phyloP scores from a whole-genome alignment of 2,113 vertebrate species.

The Rhipidura dahli region DNA sequence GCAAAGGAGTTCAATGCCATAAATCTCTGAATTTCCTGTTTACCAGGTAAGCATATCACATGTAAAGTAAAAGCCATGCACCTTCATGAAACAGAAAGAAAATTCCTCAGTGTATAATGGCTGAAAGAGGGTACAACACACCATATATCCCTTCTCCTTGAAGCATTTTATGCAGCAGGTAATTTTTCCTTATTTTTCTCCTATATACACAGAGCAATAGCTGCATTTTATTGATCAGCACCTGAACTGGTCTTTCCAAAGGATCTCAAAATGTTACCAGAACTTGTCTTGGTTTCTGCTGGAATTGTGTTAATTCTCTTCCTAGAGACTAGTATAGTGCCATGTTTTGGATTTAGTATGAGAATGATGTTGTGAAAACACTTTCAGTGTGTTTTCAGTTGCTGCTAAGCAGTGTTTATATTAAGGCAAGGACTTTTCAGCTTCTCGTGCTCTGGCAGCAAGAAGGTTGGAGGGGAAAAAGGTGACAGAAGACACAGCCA shows the following conservation, averaged over 20 bases:
- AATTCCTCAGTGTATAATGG: neutral
- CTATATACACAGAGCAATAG: neutral
- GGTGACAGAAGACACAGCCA: neutral
- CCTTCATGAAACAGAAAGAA: neutral
- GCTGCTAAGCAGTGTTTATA: neutral
- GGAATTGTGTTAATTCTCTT: neutral
- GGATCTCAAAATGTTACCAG: neutral
- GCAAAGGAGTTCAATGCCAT: neutral
- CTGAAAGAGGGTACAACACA: neutral
- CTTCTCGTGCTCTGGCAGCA: neutral
- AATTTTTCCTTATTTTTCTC: neutral
- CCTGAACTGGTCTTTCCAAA: neutral
- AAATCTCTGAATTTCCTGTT: neutral
- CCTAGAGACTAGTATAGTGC: neutral
- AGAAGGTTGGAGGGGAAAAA: neutral
- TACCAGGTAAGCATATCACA: neutral
- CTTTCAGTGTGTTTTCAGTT: neutral
- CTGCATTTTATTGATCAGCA: neutral
- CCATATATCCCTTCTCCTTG: neutral
- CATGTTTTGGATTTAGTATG: neutral
- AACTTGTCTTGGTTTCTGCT: neutral
- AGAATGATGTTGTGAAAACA: neutral
- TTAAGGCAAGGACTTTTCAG: neutral
- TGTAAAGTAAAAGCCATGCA: neutral
- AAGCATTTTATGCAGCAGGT: neutral